Conservation (phyloP, 2,797 vertebrate species). For the Chanos chanos region DNA sequence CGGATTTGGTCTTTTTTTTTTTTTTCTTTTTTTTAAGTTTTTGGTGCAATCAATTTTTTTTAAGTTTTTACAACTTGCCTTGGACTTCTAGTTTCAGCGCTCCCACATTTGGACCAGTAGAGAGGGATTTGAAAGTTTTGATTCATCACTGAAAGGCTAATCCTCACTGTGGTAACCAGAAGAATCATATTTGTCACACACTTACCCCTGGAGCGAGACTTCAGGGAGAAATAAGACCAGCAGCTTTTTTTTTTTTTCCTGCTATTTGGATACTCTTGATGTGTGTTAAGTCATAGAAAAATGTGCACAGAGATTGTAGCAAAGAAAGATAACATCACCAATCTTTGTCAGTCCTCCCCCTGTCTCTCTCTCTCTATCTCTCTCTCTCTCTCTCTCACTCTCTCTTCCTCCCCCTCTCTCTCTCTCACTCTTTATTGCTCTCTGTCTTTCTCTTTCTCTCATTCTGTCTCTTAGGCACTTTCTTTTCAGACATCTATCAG, state of each 20-base stretch:
- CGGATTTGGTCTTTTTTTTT: constrained; percentile 37
- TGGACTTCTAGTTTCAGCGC: constrained; percentile 20
- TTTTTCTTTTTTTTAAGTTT: constrained; percentile 42
- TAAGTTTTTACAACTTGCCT: constrained; percentile 23
- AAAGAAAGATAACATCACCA: no score
- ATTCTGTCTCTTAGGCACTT: constrained; percentile 3
- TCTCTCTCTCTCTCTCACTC: no score
- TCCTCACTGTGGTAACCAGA: constrained; percentile 11
- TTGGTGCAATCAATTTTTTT: no score
- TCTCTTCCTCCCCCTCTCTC: no score
- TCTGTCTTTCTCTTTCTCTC: neutral
- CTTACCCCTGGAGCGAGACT: neutral
- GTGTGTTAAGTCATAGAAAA: no score
- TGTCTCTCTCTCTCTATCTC: no score
- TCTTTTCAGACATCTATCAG: constrained; percentile 14
- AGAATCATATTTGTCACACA: constrained; percentile 2
- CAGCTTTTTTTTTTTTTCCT: no score
- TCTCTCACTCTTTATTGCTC: no score
- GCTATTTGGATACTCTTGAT: no score
- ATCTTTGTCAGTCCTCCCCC: no score
- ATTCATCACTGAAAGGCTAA: constrained; percentile 27
- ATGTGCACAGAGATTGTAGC: no score
- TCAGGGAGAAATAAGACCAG: neutral
- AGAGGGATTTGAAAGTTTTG: constrained; percentile 27
- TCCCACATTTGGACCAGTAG: constrained; percentile 22